Percentiles rank a stretch among this genome's conserved stretches.
Conservation (phyloP, 2,888 invertebrate genomes). For the Eristalis arbustorum region DNA sequence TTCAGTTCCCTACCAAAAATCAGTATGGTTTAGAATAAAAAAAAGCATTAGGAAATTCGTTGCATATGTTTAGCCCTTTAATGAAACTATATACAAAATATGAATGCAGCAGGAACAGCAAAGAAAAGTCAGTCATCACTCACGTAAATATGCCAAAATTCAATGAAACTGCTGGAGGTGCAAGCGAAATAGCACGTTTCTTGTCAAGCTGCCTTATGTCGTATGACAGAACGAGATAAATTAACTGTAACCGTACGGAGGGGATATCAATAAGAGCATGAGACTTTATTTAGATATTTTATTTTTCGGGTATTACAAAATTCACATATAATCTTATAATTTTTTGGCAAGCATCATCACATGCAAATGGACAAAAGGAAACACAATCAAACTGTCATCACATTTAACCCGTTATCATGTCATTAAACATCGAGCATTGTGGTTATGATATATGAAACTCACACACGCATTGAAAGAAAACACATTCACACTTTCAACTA, state of each 20-base stretch:
- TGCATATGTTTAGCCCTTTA: constrained; percentile 23
- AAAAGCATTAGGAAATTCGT: neutral
- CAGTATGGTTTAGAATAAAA: constrained; percentile 1
- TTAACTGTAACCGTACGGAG: neutral
- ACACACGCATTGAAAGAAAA: constrained; percentile 11
- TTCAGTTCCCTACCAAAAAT: neutral
- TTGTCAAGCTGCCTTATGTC: neutral
- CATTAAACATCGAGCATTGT: constrained; percentile 6
- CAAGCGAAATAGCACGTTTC: constrained; percentile 21
- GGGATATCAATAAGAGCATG: neutral
- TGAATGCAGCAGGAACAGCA: constrained; percentile 8
- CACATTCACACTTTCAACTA: constrained; percentile 43
- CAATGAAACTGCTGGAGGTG: neutral
- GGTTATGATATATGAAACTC: neutral
- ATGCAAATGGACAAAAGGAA: neutral
- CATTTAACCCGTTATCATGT: constrained; percentile 3
- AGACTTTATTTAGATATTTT: neutral
- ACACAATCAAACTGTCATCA: neutral
- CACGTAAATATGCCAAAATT: constrained; percentile 13
- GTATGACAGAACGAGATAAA: constrained; percentile 16
- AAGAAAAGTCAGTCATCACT: constrained; percentile 14
- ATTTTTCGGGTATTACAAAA: neutral
- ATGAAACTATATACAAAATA: neutral
- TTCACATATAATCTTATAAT: neutral
- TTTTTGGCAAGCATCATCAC: neutral